Evolutionary conservation across 2,888 invertebrate genomes (phyloP).

Genomic region (Zygogramma bicolorata): DNA sequence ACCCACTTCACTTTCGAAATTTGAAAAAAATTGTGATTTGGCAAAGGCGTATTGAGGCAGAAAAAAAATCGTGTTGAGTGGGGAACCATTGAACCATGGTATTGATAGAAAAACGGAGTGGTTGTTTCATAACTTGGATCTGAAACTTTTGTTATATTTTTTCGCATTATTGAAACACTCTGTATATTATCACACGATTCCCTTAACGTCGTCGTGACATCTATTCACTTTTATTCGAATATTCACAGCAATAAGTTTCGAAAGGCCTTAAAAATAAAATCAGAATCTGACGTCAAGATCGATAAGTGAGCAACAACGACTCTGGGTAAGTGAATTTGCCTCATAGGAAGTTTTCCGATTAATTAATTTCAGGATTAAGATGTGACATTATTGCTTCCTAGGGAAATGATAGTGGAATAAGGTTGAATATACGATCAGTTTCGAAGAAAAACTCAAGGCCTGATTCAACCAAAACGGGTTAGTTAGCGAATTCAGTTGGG

Average conservation of each 20-base stretch:
- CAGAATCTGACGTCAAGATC: slow-evolving; percentile 11
- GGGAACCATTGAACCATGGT: no score
- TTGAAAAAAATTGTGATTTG: no score
- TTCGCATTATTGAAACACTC: no score
- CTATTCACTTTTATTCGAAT: not conserved
- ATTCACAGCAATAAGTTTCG: not conserved
- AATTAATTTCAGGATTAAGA: slow-evolving; percentile 31
- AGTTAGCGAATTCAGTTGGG: not conserved
- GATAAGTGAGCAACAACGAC: not conserved
- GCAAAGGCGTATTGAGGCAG: no score
- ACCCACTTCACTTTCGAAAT: no score
- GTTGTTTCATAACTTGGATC: no score
- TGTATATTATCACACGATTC: no score
- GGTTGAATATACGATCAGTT: slow-evolving; percentile 4
- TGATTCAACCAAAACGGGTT: not conserved
- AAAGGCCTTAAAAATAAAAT: not conserved
- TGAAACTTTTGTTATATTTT: no score
- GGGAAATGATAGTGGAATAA: slow-evolving; percentile 29
- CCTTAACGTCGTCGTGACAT: not conserved
- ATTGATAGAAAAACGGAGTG: no score
- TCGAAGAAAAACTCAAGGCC: slow-evolving; percentile 10
- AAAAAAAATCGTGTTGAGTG: no score
- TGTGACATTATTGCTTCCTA: slow-evolving; percentile 29
- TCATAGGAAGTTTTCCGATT: slow-evolving; percentile 28
- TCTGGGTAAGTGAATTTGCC: slow-evolving; percentile 14